phyloP scores from a whole-genome alignment of 2,797 vertebrate species.

The Betta splendens region DNA sequence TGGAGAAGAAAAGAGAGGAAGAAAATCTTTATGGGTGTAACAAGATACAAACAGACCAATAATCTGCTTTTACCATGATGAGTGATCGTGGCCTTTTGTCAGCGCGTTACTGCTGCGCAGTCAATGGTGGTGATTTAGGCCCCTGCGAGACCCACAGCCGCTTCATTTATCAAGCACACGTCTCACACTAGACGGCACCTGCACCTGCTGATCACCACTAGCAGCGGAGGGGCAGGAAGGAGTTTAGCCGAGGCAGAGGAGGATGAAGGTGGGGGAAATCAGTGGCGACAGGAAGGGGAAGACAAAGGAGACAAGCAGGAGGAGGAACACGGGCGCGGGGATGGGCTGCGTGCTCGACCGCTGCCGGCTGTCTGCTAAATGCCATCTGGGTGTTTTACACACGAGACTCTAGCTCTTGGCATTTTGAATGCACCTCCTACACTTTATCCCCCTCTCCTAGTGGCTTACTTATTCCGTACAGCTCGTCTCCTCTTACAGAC shows the following conservation, averaged over 20 bases:
- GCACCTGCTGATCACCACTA: constrained; percentile 38
- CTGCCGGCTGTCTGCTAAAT: constrained; percentile 73
- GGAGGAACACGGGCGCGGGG: constrained; percentile 28
- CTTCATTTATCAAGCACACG: constrained; percentile 63
- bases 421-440: constrained; percentile 62
- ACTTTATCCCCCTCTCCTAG: constrained; percentile 42
- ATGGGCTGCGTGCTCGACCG: constrained; percentile 38
- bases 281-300: constrained; percentile 35
- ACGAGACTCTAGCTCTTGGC: constrained; percentile 63
- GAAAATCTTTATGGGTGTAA: constrained; percentile 77
- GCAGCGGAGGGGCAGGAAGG: constrained; percentile 25
- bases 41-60: constrained; percentile 82
- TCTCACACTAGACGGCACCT: constrained; percentile 53
- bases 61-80: constrained; percentile 84
- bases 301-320: constrained; percentile 41
- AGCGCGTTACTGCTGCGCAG: constrained; percentile 72
- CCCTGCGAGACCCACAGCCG: constrained; percentile 47
- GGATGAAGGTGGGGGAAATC: constrained; percentile 27
- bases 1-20: constrained; percentile 53
- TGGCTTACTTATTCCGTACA: constrained; percentile 35
- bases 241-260: constrained; percentile 3
- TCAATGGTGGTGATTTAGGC: constrained; percentile 83
- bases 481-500: constrained; percentile 17
- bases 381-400: constrained; percentile 70
- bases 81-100: constrained; percentile 81